Evolutionary conservation across 2,797 vertebrate species (phyloP).

Genomic region (Oreochromis grahami): DNA sequence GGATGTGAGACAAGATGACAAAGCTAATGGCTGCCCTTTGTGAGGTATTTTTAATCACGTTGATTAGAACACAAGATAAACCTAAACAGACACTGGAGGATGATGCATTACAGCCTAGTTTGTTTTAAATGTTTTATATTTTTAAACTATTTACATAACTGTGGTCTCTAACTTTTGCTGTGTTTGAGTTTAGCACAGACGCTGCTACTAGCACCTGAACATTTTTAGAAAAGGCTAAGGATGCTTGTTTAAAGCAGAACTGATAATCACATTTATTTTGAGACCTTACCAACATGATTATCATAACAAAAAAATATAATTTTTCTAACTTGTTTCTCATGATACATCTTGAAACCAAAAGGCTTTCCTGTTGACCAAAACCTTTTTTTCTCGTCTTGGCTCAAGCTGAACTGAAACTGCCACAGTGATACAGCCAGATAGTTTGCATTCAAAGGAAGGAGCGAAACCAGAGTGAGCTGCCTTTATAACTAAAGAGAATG

Average conservation of each 20-base stretch:
- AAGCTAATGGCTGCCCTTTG: constrained; percentile 41
- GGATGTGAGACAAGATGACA: constrained; percentile 62
- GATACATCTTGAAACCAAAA: fast-evolving
- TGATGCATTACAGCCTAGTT: not conserved
- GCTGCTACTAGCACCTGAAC: not conserved
- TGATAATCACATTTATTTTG: not conserved
- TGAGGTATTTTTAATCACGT: constrained; percentile 58
- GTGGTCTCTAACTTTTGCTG: not conserved
- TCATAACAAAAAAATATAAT: not conserved
- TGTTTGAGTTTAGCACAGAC: not conserved
- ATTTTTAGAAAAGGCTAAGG: not conserved
- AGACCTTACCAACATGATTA: not conserved
- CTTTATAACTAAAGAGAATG: too few relatives aligned
- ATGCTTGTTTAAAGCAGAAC: not conserved
- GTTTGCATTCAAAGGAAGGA: not conserved
- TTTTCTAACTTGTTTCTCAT: not conserved
- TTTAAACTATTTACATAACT: not conserved
- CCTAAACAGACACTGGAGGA: constrained; percentile 3
- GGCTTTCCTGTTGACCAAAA: not conserved
- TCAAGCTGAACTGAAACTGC: not conserved
- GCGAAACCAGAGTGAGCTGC: not conserved
- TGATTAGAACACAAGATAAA: constrained; percentile 11
- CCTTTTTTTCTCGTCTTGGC: not conserved
- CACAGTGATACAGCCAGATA: not conserved
- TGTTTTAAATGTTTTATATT: not conserved